These are phyloP conservation scores for Hermetia illucens DNA, from an alignment of 1,140 invertebrate species.

Conservation along the genomic window DNA sequence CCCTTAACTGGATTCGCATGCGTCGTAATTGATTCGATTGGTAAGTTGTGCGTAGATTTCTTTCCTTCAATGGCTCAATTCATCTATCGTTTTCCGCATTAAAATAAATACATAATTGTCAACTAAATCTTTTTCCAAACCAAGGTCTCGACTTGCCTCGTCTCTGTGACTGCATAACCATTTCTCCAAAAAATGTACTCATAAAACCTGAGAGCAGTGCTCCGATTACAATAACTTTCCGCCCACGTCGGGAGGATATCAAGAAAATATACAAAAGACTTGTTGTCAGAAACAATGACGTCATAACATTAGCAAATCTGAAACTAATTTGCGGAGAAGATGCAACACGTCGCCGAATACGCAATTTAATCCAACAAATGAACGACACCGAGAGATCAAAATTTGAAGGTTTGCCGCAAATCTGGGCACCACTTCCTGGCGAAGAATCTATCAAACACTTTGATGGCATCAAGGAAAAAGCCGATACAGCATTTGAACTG, in stretches of 20 bases:
- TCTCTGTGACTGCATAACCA: constrained; percentile 18
- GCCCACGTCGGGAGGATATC: constrained; percentile 23
- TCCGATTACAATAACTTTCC: constrained; percentile 16
- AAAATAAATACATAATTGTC: too few relatives aligned
- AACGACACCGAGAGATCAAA: constrained; percentile 14
- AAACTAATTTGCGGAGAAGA: constrained; percentile 27
- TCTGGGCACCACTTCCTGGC: constrained; percentile 16
- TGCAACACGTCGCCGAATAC: constrained; percentile 24
- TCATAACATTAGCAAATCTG: constrained; percentile 23
- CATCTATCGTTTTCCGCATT: too few relatives aligned
- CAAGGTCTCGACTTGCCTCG: constrained; percentile 17
- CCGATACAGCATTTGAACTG: constrained; percentile 21
- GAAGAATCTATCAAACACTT: constrained; percentile 17
- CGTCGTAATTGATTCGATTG: constrained; percentile 20
- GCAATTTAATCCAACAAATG: constrained; percentile 18
- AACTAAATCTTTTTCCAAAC: neutral
- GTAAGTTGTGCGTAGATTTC: constrained; percentile 3
- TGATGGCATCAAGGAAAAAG: constrained; percentile 15
- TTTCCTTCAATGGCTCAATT: neutral
- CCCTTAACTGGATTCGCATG: constrained; percentile 21
- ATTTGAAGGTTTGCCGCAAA: constrained; percentile 17
- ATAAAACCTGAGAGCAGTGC: constrained; percentile 14
- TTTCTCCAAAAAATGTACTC: constrained; percentile 16
- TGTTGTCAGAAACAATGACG: constrained; percentile 12
- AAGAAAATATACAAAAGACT: constrained; percentile 23